A percentile compares a stretch with the other conserved stretches of the same genome.
Conservation (phyloP, 2,797 vertebrate genomes). For the Schizothorax lantsangensis region DNA sequence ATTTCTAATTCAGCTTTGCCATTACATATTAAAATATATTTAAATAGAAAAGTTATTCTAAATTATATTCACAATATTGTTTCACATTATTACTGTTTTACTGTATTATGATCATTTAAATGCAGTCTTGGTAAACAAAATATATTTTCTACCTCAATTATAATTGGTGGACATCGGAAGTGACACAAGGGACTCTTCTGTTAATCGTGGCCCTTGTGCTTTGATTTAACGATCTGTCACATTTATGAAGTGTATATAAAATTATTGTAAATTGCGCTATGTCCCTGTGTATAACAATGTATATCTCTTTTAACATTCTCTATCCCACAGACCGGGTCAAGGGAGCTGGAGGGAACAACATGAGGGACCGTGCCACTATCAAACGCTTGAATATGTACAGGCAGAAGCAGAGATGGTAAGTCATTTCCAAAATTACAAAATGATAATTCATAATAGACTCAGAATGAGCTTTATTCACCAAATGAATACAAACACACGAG, state of each 20-base stretch:
- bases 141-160: too few relatives aligned
- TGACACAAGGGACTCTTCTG: neutral
- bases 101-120: neutral
- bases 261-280: neutral
- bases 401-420: constrained; percentile 95
- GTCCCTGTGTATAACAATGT: neutral
- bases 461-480: neutral
- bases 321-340: constrained; percentile 84
- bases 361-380: constrained; percentile 95
- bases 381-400: constrained; percentile 98
- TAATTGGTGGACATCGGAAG: neutral
- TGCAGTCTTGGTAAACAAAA: neutral
- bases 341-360: constrained; percentile 87
- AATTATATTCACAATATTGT: neutral
- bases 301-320: neutral
- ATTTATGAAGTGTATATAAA: neutral
- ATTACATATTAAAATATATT: neutral
- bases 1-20: neutral
- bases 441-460: neutral
- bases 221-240: neutral
- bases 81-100: neutral
- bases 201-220: neutral
- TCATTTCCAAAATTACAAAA: neutral
- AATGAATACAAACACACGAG: neutral
- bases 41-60: neutral